Evolutionary conservation across 2,113 vertebrate species (phyloP), one percentile per base, ranked within the genome.

Genomic region (Actenoides hombroni): DNA sequence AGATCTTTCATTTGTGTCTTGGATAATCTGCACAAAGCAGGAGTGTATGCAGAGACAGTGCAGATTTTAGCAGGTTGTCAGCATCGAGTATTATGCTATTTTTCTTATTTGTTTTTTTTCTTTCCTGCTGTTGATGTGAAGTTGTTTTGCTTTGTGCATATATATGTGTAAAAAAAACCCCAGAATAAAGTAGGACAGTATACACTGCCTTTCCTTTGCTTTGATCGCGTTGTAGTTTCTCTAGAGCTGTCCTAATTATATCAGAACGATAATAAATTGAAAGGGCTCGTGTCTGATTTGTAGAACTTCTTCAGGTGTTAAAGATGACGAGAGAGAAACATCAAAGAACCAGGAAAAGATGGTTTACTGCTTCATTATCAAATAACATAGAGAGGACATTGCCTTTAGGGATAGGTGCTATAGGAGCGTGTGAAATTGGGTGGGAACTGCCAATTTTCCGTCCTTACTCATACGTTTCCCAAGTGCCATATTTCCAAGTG

Each of bases 221-320:
- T 97, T 97, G 96, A 96, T 96, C 56, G 2, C 46, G 60, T 37
- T 75, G 87, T 5, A 76, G 83, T 42, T 94, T 73, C 64, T 93
- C 80, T 40, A 70, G 67, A 84, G 90, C 63, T 89, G 93, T 46
- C 93, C 93, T 64, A 86, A 92, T 97, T 97, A 95, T 80, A 94
- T 95, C 93, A 95, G 48, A 82, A 54, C 3, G 71, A 31, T n/a
- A 57, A 83, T 73, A 85, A 87, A 89, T 64, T 88, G 82, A 84
- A 91, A 91, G 61, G 28, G 74, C 54, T 94, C 12, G 18, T 71
- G 69, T 88, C 63, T 91, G 67, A 71, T 89, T 49, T 75, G 15
- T 89, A 76, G 82, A 84, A 40, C 71, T 93, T 37, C 51, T 91
- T 75, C 57, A 92, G 80, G 74, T 83, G 46, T 86, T 91, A 39